Evolutionary conservation across 2,888 invertebrate genomes (phyloP).

Genomic region (Stegana nigrithorax): DNA sequence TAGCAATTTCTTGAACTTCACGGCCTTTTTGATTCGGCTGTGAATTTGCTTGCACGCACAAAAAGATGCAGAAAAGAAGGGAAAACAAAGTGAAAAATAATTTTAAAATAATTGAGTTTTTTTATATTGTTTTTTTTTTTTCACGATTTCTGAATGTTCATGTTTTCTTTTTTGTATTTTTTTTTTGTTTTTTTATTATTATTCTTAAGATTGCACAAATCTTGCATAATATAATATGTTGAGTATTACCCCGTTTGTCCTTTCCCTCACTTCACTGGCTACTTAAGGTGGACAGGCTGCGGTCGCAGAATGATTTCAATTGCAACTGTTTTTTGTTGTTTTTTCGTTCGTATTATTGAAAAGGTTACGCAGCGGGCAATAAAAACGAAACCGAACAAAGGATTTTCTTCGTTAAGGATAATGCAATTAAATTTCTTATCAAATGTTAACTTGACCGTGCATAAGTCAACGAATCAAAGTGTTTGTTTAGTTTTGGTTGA

Average conservation of each 20-base stretch:
- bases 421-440: constrained; percentile 48
- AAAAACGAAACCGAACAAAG: constrained; percentile 31
- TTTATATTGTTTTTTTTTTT: no score
- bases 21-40: no score
- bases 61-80: no score
- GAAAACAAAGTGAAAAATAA: no score
- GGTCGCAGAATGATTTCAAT: constrained; percentile 27
- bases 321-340: constrained; percentile 20
- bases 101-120: no score
- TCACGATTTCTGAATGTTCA: no score
- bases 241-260: background rate
- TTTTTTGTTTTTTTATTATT: no score
- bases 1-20: no score
- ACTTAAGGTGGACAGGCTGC: background rate
- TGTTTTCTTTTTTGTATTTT: background rate
- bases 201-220: background rate
- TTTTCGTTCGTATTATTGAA: constrained; percentile 37
- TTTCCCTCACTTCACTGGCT: background rate
- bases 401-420: constrained; percentile 25
- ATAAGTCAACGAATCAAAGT: constrained; percentile 43
- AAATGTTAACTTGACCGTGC: constrained; percentile 21
- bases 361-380: constrained; percentile 53
- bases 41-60: no score
- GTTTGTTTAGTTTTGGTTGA: constrained; percentile 57
- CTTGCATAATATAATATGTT: background rate